Evolutionary conservation across 1,140 invertebrate species (phyloP), one percentile per base, ranked within the genome.

Genomic region (Apis cerana): DNA sequence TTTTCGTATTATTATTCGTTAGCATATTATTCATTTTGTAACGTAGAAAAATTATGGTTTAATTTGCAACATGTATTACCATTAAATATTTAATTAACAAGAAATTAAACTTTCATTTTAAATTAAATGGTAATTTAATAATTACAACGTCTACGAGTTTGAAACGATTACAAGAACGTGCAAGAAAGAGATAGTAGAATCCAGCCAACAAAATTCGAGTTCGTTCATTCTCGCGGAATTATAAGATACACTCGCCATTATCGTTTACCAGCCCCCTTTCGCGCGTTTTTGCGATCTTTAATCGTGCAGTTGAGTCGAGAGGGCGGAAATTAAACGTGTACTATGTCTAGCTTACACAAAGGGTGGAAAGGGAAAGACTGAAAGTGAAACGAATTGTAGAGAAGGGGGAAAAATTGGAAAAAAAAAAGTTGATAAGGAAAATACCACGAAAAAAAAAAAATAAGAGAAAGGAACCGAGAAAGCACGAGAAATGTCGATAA

Each of bases 321-420:
- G 50, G 52, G 59, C 78, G 78, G 69, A 80, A 80, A 80, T 80
- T 80, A 80, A 80, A 74, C 69, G 68, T 54, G 78, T 43, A 52
- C 76, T n/a, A 43, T 61, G 33, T 70, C 54, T 61, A 27, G 27
- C 23, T 71, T 27, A 10, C 68, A 23, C 21, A 1, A 11, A 50
- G 10, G 10, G 11, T 52, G 2, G n/a, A 13, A 27, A 17, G 23
- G 10, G 10, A 27, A 13, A 11, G 23, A 5, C 17, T 4, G 50
- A 27, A 19, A 50, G n/a, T 27, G 23, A 19, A 71, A 2, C n/a
- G 15, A 71, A 52, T 70, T 27, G n/a, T 15, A 50, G n/a, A 27
- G 27, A 19, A n/a, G 67, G 48, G 3, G n/a, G 23, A 67, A 48
- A 7, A 11, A 1, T 11, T 9, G 19, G 7, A 12, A 2, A 13